These are phyloP conservation scores for Apomyelois bistriatella DNA, from an alignment of 2,888 invertebrate genomes.

Conservation along the genomic window DNA sequence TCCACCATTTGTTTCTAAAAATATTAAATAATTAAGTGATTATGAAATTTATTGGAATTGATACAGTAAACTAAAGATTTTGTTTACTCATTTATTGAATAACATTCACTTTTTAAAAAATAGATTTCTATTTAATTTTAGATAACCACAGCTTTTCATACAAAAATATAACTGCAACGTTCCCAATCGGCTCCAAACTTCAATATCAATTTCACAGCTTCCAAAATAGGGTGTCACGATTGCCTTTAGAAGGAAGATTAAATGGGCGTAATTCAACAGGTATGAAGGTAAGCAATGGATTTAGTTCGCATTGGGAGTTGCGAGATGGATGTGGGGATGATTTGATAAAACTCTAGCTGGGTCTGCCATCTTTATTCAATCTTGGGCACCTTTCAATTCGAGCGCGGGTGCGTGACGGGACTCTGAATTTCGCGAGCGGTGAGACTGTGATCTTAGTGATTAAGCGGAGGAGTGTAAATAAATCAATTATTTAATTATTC, in stretches of 20 bases:
- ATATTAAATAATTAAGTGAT: no score
- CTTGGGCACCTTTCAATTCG: slow-evolving; percentile 60
- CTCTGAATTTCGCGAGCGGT: slow-evolving; percentile 20
- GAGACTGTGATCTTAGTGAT: background rate
- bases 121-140: no score
- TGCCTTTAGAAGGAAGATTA: slow-evolving; percentile 1
- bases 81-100: no score
- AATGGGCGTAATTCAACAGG: slow-evolving; percentile 9
- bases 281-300: slow-evolving; percentile 4
- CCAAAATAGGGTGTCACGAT: slow-evolving; percentile 5
- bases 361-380: slow-evolving; percentile 61
- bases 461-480: background rate
- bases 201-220: background rate
- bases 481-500: no score
- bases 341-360: slow-evolving; percentile 26
- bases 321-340: slow-evolving; percentile 22
- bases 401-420: slow-evolving; percentile 45
- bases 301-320: slow-evolving; percentile 15
- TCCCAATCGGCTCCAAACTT: background rate
- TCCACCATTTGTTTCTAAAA: no score
- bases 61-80: no score
- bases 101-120: no score
- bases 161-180: background rate
- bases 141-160: no score
- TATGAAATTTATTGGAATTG: no score